Evolutionary conservation across 2,888 invertebrate species (phyloP).

Genomic region (Luffia ferchaultella): DNA sequence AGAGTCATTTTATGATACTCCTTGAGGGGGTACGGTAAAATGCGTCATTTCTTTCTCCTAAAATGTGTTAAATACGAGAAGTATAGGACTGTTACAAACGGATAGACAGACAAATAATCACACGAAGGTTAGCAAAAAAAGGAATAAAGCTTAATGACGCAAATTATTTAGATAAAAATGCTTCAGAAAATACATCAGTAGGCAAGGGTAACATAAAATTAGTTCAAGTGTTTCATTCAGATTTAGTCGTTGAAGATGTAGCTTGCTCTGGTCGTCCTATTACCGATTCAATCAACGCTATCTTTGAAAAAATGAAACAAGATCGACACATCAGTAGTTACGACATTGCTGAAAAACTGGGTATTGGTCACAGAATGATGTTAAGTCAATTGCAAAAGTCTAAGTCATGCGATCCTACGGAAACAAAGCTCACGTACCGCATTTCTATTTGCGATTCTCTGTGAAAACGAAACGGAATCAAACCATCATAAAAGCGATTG

Average conservation of each 20-base stretch:
- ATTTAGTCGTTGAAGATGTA: background rate
- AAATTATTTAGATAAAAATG: no score
- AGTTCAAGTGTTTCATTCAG: background rate
- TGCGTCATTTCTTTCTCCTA: no score
- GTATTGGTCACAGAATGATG: background rate
- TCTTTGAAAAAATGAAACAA: background rate
- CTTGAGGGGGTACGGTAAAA: no score
- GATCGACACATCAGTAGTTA: background rate
- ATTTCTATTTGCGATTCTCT: background rate
- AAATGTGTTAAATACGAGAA: no score
- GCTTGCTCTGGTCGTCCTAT: background rate
- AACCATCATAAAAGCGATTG: background rate
- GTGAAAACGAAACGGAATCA: background rate
- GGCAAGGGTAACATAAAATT: background rate
- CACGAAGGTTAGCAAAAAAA: no score
- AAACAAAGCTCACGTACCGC: background rate
- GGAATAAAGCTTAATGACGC: no score
- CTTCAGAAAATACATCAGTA: no score
- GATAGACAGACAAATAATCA: no score
- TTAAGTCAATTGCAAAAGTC: background rate
- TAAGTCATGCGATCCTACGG: background rate
- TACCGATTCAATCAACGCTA: background rate
- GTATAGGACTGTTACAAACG: no score
- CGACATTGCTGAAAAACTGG: background rate
- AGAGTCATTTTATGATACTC: no score